Conservation (phyloP, 2,797 vertebrate genomes). For the Rhinella marina region DNA sequence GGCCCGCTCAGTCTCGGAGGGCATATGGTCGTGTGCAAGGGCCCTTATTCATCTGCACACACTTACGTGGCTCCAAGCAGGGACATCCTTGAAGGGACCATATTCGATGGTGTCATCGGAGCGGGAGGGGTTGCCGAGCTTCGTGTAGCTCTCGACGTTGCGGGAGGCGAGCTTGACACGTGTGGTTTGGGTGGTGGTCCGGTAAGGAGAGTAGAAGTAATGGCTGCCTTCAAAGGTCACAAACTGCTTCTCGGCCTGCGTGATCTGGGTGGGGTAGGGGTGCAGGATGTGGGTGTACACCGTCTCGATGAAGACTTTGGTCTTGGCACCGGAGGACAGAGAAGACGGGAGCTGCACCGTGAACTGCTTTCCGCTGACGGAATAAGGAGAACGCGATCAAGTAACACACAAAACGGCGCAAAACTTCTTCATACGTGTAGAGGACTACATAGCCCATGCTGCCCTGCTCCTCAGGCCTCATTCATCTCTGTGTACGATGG, state of each 20-base stretch:
- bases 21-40: too few species aligned
- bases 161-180: conserved; percentile 92
- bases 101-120: conserved; percentile 92
- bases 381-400: neutral
- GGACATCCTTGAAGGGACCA: conserved; percentile 88
- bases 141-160: conserved; percentile 92
- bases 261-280: conserved; percentile 93
- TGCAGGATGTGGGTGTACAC: conserved; percentile 90
- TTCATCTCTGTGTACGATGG: too few species aligned
- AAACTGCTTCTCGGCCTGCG: conserved; percentile 94
- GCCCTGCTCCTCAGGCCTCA: neutral
- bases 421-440: too few species aligned
- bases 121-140: conserved; percentile 91
- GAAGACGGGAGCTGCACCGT: conserved; percentile 84
- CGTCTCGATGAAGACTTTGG: conserved; percentile 88
- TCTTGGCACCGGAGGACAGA: conserved; percentile 83
- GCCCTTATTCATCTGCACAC: too few species aligned
- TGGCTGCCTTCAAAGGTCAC: conserved; percentile 98
- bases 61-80: conserved; percentile 88
- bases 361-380: conserved; percentile 87
- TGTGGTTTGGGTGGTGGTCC: conserved; percentile 87
- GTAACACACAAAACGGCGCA: neutral
- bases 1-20: too few species aligned
- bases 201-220: conserved; percentile 93
- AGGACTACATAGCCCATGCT: neutral